Base-by-base conservation (phyloP, 2,113 vertebrate genomes). In the Thamnaconus septentrionalis region DNA sequence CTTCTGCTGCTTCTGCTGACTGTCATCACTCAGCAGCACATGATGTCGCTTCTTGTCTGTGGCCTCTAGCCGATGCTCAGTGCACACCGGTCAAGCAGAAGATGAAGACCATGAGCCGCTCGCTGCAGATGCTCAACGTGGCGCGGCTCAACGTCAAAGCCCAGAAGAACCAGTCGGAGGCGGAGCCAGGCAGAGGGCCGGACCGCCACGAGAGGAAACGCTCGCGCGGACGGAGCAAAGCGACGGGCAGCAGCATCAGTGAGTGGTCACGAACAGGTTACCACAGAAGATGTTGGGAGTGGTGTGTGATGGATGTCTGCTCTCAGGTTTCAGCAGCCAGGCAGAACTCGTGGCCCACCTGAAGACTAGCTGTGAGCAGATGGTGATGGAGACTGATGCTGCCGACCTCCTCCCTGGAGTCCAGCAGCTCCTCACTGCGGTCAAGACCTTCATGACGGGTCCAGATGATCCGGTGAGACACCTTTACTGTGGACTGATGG, bases 41-140 rank as follows among this genome's bases (percentile, higher is more conserved):
- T 31, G 18, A 31, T 31, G 18, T 31, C 18, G 18, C 18, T 31
- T 50, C 48, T 7, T 3, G 0, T 44, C 5, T 5, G 12, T 61
- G 39, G 5, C 61, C 74, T 82, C 12, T 76, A 96, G 96, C 93
- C 64, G 93, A 93, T 1, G 59, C 94, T 69, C 95, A 96, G 57
- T 88, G 94, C 51, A 98, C 97, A 10, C 97, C 97, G 0, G 94
- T 99, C 60, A 94, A 95, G 57, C 94, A 96, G 86, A 99, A 97
- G 88, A 98, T 99, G 96, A 98, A 94, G 79, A 92, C 93, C 47
- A 97, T 98, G 97, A 94, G 94, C 76, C 96, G 97, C 46, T 96
- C 97, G 5, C 76, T 99, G 61, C 96, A 98, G 86, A 99, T 99
- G 97, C 66, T 99, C 66, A 99, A 99, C 0, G 93, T 92, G 39